phyloP scores from a whole-genome alignment of 2,113 vertebrate genomes.

The Takifugu flavidus region DNA sequence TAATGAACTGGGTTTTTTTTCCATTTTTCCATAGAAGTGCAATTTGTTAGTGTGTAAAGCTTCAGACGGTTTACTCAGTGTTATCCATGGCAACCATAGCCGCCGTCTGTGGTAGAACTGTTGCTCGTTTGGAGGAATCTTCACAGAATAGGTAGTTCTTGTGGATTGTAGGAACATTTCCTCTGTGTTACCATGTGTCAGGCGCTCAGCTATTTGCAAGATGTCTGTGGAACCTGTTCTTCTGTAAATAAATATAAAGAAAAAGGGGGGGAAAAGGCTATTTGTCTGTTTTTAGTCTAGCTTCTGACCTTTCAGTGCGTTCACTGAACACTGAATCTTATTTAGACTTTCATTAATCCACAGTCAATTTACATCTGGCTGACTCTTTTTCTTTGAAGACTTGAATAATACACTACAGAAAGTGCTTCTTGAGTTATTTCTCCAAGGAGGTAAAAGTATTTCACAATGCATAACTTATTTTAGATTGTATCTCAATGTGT shows the following conservation, averaged over 20 bases:
- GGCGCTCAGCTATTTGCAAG: slow-evolving; percentile 42
- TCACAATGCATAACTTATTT: no score
- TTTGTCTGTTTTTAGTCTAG: slow-evolving; percentile 4
- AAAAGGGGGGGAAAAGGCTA: slow-evolving; percentile 22
- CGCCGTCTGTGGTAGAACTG: slow-evolving; percentile 32
- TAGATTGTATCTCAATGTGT: no score
- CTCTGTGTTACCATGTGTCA: slow-evolving; percentile 57
- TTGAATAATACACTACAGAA: slow-evolving; percentile 1
- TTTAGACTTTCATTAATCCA: background rate
- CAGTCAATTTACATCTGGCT: slow-evolving; percentile 13
- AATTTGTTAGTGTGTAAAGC: slow-evolving; percentile 42
- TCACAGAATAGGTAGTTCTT: slow-evolving; percentile 40
- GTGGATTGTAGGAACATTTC: slow-evolving; percentile 55
- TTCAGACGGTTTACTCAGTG: slow-evolving; percentile 32
- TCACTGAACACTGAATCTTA: background rate
- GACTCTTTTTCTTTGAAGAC: background rate
- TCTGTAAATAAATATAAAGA: slow-evolving; percentile 74
- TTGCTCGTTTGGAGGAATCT: slow-evolving; percentile 34
- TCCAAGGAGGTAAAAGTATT: no score
- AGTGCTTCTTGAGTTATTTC: no score
- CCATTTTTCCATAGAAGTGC: slow-evolving; percentile 40
- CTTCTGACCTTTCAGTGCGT: background rate
- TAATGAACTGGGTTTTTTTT: slow-evolving; percentile 25
- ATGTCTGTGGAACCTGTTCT: slow-evolving; percentile 56
- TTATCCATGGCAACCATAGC: slow-evolving; percentile 24